Evolutionary conservation across 2,113 vertebrate genomes (phyloP), one percentile per base, ranked within the genome.

Genomic region (Eupsittula cactorum): DNA sequence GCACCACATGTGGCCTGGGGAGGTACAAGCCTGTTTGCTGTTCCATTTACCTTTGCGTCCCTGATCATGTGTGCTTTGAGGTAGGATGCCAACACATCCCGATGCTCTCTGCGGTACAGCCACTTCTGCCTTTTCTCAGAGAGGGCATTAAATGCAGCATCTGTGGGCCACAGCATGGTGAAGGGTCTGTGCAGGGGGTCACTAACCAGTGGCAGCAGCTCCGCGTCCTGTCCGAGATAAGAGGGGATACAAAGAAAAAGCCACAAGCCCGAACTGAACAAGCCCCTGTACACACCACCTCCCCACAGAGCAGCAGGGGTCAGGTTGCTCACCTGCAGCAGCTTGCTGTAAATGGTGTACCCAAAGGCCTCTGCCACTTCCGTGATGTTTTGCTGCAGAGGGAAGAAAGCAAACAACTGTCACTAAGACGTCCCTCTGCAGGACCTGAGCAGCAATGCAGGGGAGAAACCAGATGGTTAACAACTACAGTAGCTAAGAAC

Each of bases 121-220:
- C 99, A 99, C 88, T 65, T 97, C 94, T 98, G 98, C 57, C 96
- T 97, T 11, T 97, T 98, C 6, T 97, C 95, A 0, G 99, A 92
- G 82, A 99, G 97, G 41, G 98, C 95, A 5, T 55, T 83, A 52
- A 99, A 98, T 0, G 98, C 98, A 3, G 97, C 25, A 71, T 99
- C 98, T 18, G 98, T 99, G 44, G 99, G 99, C 99, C 99, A 99
- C 94, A 99, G 98, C 97, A 99, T 98, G 24, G 99, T 99, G 97
- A 99, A 97, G 8, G 99, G 99, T 82, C 98, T 98, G 9, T 99
- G 98, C 76, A 86, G 17, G 3, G 24, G 27, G 81, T 98, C 95
- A 35, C 62, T 91, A 6, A 99, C 71, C 86, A 98, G 62, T 7
- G 98, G 96, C 60, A 99, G 94, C 88, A 99, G 90, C 41, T 98